These are phyloP conservation scores for Frankliniella intonsa DNA, from an alignment of 2,888 invertebrate species.

Conservation along the genomic window DNA sequence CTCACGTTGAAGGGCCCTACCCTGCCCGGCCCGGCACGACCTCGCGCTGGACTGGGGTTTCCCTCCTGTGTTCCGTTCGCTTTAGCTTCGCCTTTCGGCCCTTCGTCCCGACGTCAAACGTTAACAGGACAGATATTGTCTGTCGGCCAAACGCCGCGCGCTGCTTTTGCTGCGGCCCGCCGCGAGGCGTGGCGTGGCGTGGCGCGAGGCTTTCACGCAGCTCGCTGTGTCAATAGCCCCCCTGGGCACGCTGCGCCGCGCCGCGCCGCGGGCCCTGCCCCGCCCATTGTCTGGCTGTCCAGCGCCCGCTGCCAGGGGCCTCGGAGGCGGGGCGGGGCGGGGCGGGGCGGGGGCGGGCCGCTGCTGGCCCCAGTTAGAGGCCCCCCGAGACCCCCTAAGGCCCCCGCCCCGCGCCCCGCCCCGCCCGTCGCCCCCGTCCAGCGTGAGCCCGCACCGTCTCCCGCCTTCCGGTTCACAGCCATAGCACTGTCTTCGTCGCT, in stretches of 20 bases:
- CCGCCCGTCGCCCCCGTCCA: no score
- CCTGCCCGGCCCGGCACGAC: not conserved
- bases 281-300: not conserved
- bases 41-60: no score
- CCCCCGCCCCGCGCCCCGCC: no score
- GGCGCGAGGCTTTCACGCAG: not conserved
- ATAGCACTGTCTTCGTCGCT: not conserved
- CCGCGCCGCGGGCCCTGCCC: not conserved
- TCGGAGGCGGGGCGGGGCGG: not conserved
- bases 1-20: not conserved
- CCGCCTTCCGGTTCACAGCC: not conserved
- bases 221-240: conserved; percentile 7
- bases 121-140: conserved; percentile 17
- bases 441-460: no score
- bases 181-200: not conserved
- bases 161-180: not conserved
- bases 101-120: not conserved
- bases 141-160: not conserved
- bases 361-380: not conserved
- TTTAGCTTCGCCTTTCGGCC: no score
- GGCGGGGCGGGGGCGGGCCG: not conserved
- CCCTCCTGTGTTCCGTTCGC: no score
- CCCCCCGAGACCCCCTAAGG: not conserved
- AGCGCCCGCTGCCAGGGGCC: not conserved
- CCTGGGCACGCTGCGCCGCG: not conserved